Conservation (phyloP, 2,113 vertebrate species). For the Bettongia penicillata region DNA sequence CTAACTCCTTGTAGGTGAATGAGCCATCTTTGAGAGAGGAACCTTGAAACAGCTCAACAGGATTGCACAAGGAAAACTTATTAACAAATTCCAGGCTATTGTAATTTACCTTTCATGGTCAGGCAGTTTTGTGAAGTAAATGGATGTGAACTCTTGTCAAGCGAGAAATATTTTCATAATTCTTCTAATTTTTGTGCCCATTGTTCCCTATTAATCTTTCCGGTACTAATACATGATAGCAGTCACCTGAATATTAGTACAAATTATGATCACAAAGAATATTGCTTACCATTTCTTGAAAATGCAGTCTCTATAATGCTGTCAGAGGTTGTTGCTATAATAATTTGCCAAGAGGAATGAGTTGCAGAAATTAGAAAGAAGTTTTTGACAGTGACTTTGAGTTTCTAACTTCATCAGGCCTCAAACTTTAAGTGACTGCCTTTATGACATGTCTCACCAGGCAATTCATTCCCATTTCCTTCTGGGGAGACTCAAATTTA, state of each 20-base stretch:
- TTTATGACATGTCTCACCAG: conserved; percentile 12
- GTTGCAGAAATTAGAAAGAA: conserved; percentile 17
- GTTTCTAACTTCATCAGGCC: not conserved
- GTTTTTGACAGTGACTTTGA: not conserved
- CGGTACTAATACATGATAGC: conserved; percentile 51
- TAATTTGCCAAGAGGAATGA: not conserved
- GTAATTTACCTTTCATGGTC: conserved; percentile 70
- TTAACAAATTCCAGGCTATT: conserved; percentile 66
- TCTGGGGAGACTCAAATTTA: conserved; percentile 5
- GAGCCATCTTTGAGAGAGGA: not conserved
- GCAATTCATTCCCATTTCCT: conserved; percentile 41
- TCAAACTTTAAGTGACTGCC: not conserved
- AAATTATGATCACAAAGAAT: conserved; percentile 47
- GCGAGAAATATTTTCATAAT: conserved; percentile 65
- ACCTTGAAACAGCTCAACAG: conserved; percentile 57
- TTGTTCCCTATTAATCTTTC: conserved; percentile 57
- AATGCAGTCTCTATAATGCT: conserved; percentile 37
- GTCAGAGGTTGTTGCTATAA: conserved; percentile 26
- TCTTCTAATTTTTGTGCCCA: conserved; percentile 60
- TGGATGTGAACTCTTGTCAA: conserved; percentile 54
- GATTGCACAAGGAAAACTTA: conserved; percentile 65
- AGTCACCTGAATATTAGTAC: conserved; percentile 57
- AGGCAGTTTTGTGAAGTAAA: conserved; percentile 65
- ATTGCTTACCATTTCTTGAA: conserved; percentile 45
- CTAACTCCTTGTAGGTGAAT: not conserved